Evolutionary conservation across 2,888 invertebrate species (phyloP).

Genomic region (Brachypterus glaber): DNA sequence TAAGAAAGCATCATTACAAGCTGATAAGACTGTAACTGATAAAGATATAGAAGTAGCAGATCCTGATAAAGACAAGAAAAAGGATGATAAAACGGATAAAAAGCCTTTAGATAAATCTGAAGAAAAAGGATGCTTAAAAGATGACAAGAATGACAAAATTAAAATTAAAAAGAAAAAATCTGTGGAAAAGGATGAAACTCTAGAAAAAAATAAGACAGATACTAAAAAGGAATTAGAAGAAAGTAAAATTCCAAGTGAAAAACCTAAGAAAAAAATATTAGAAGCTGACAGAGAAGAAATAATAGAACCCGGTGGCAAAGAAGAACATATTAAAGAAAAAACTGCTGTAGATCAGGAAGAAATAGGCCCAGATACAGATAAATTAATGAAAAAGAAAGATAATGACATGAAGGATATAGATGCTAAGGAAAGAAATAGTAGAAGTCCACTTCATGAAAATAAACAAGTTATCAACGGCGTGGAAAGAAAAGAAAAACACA

Average conservation of each 20-base stretch:
- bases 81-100: neutral
- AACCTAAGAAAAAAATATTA: slow-evolving; percentile 4
- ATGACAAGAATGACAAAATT: slow-evolving; percentile 7
- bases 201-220: slow-evolving; percentile 3
- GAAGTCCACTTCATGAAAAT: slow-evolving; percentile 5
- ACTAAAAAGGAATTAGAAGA: slow-evolving; percentile 5
- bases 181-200: slow-evolving; percentile 8
- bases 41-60: slow-evolving; percentile 8
- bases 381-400: slow-evolving; percentile 11
- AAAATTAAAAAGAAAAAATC: slow-evolving; percentile 14
- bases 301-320: slow-evolving; percentile 14
- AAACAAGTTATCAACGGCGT: slow-evolving; percentile 11
- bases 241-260: neutral
- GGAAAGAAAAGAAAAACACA: slow-evolving; percentile 13
- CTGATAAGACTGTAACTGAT: slow-evolving; percentile 17
- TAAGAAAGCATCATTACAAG: slow-evolving; percentile 16
- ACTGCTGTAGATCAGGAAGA: no score
- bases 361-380: slow-evolving; percentile 10
- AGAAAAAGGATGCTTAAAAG: slow-evolving; percentile 7
- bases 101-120: slow-evolving; percentile 19
- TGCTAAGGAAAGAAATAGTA: slow-evolving; percentile 9
- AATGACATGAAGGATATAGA: slow-evolving; percentile 13
- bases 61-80: neutral
- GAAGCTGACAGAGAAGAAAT: slow-evolving; percentile 15
- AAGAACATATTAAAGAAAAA: slow-evolving; percentile 9